A percentile compares a stretch with the other conserved stretches of the same genome.
Conservation (phyloP, 2,888 invertebrate species). For the Tenthredo scrophulariae region DNA sequence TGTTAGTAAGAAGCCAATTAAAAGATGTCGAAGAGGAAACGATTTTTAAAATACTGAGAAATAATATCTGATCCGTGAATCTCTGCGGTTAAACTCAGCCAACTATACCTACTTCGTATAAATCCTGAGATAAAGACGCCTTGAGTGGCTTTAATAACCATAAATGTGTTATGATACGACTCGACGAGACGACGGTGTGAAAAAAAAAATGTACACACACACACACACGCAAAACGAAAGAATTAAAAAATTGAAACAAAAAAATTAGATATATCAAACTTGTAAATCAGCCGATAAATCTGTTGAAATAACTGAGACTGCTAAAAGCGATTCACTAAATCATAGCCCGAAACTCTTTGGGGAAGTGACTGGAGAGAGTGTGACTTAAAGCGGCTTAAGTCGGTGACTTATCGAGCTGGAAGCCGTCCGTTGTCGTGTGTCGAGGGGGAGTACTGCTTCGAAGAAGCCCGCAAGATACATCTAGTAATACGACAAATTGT, state of each 20-base stretch:
- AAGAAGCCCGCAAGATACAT: conserved; percentile 32
- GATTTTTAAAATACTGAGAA: conserved; percentile 40
- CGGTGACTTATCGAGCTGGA: conserved; percentile 66
- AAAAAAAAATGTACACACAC: too few species aligned
- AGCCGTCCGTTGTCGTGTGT: conserved; percentile 32
- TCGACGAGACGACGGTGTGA: conserved; percentile 33
- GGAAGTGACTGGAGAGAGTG: conserved; percentile 56
- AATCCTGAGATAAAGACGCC: conserved; percentile 47
- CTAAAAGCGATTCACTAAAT: conserved; percentile 50
- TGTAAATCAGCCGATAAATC: conserved; percentile 51
- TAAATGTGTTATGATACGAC: conserved; percentile 51
- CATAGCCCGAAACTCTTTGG: conserved; percentile 48
- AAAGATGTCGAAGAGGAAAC: conserved; percentile 41
- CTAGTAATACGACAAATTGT: conserved; percentile 46
- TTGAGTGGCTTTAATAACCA: conserved; percentile 47
- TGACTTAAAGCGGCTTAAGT: conserved; percentile 68
- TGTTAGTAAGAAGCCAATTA: neutral
- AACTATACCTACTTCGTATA: conserved; percentile 22
- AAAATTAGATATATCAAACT: conserved; percentile 24
- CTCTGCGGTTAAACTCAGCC: conserved; percentile 18
- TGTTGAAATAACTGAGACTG: conserved; percentile 50
- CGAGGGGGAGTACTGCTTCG: conserved; percentile 19
- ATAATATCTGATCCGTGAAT: conserved; percentile 6
- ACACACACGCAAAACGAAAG: neutral
- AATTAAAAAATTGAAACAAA: neutral